phyloP scores from a whole-genome alignment of 92 coral and sea anemone species.

The Galaxea fascicularis region DNA sequence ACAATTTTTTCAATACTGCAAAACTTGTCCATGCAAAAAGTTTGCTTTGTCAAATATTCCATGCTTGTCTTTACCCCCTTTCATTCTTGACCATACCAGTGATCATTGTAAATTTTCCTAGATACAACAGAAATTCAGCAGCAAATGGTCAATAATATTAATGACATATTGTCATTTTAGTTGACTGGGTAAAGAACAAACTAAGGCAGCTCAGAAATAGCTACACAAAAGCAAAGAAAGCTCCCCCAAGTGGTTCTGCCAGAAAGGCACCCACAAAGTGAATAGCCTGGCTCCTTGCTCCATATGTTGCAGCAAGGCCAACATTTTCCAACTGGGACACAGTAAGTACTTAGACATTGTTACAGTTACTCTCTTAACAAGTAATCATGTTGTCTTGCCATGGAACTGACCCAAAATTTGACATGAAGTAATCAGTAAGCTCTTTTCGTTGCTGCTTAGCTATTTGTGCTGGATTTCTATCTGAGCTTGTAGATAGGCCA shows the following conservation, averaged over 20 bases:
- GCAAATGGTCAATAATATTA: not conserved
- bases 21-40: not conserved
- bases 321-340: conserved; percentile 42
- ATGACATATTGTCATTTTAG: conserved; percentile 13
- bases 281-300: conserved; percentile 49
- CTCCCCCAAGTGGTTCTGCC: conserved; percentile 43
- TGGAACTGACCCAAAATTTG: conserved; percentile 53
- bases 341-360: conserved; percentile 39
- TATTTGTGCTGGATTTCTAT: conserved; percentile 51
- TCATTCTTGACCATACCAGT: not conserved
- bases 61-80: not conserved
- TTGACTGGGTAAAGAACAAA: conserved; percentile 62
- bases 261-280: conserved; percentile 44
- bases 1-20: not conserved
- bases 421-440: conserved; percentile 52
- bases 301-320: conserved; percentile 48
- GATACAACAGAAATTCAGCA: not conserved
- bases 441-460: conserved; percentile 61
- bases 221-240: conserved; percentile 51
- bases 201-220: conserved; percentile 39
- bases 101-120: not conserved
- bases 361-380: not conserved
- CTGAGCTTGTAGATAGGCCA: conserved; percentile 32
- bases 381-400: conserved; percentile 34
- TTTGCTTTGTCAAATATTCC: not conserved